These are phyloP conservation scores for Phenacoccus solenopsis DNA, from an alignment of 1,140 invertebrate species.

Conservation along the genomic window DNA sequence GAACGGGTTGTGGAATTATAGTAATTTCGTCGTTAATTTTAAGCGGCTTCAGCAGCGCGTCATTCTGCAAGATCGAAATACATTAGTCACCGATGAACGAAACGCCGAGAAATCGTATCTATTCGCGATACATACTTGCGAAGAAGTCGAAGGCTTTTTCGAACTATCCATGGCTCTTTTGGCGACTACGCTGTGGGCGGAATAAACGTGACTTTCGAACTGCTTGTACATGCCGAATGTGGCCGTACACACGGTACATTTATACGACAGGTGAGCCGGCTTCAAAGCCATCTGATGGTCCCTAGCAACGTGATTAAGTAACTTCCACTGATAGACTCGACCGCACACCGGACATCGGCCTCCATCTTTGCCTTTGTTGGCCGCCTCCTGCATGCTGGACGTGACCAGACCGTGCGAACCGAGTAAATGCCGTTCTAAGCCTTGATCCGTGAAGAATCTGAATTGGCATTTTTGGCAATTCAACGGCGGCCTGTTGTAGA, in stretches of 20 bases:
- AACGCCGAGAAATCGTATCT: background rate
- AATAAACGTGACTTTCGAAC: slow-evolving; percentile 88
- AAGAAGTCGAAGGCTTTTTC: slow-evolving; percentile 37
- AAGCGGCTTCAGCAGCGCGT: slow-evolving; percentile 49
- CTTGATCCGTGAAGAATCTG: slow-evolving; percentile 66
- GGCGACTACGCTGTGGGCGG: slow-evolving; percentile 73
- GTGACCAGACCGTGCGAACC: slow-evolving; percentile 88
- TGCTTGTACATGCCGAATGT: slow-evolving; percentile 91
- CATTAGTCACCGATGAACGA: background rate
- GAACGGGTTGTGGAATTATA: slow-evolving; percentile 67
- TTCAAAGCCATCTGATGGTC: slow-evolving; percentile 84
- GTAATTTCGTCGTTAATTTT: slow-evolving; percentile 89
- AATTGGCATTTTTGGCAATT: slow-evolving; percentile 95
- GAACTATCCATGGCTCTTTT: slow-evolving; percentile 61
- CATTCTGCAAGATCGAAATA: background rate
- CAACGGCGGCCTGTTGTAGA: slow-evolving; percentile 81
- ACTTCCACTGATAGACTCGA: slow-evolving; percentile 75
- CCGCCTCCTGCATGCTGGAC: slow-evolving; percentile 88
- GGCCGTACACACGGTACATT: slow-evolving; percentile 86
- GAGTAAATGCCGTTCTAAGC: slow-evolving; percentile 79
- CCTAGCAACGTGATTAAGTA: slow-evolving; percentile 76
- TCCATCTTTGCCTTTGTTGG: slow-evolving; percentile 86
- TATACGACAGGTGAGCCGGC: slow-evolving; percentile 83
- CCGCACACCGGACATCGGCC: slow-evolving; percentile 41
- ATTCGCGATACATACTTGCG: background rate